Evolutionary conservation across 2,113 vertebrate species (phyloP).

Genomic region (Dicerorhinus sumatrensis): DNA sequence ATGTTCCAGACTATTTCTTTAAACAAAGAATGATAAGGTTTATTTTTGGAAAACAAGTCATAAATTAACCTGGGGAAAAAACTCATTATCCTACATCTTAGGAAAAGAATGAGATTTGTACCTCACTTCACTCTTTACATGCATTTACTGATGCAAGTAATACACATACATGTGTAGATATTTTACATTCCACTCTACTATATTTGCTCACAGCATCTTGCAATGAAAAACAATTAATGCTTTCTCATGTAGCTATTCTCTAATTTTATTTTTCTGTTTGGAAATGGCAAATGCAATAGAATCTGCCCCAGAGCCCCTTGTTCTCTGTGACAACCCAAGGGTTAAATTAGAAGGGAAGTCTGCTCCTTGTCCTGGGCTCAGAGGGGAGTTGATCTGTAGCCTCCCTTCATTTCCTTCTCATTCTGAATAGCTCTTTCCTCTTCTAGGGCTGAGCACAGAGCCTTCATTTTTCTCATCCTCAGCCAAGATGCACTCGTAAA

Average conservation of each 20-base stretch:
- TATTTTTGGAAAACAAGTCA: constrained; percentile 34
- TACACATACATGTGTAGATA: not conserved
- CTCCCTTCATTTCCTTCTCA: not conserved
- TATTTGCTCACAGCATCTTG: not conserved
- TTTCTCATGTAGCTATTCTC: not conserved
- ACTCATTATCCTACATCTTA: not conserved
- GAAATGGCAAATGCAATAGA: not conserved
- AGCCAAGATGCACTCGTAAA: not conserved
- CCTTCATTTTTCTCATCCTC: not conserved
- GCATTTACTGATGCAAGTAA: not conserved
- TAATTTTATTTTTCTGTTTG: not conserved
- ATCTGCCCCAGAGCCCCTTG: not conserved
- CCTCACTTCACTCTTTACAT: not conserved
- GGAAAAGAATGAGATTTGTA: not conserved
- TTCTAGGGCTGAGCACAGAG: not conserved
- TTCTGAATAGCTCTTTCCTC: not conserved
- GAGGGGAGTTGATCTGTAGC: not conserved
- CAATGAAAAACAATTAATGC: not conserved
- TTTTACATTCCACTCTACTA: not conserved
- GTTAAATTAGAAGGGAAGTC: constrained; percentile 21
- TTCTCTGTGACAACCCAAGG: not conserved
- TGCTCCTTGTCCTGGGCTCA: not conserved
- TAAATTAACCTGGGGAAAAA: not conserved
- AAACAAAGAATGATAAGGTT: not conserved
- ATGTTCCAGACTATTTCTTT: not conserved